Evolutionary conservation across 2,888 invertebrate species (phyloP).

Genomic region (Apamea crenata): DNA sequence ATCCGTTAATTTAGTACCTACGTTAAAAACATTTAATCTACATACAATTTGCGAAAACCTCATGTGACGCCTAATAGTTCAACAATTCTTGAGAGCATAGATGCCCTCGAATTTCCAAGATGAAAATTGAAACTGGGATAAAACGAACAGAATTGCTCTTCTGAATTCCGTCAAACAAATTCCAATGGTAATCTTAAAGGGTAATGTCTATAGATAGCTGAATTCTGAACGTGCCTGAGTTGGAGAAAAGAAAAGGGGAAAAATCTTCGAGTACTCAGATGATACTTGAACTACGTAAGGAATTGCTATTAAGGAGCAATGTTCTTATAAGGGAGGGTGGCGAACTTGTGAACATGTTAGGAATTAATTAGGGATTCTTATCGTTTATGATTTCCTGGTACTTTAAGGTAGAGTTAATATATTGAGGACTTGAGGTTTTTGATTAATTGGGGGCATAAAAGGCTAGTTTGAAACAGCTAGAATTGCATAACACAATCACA

Average conservation of each 20-base stretch:
- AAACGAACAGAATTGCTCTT: slow-evolving; percentile 50
- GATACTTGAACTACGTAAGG: slow-evolving; percentile 63
- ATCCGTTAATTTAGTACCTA: not conserved
- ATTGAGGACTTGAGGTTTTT: not conserved
- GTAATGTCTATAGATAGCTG: slow-evolving; percentile 62
- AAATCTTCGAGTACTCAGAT: slow-evolving; percentile 59
- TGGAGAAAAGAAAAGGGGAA: slow-evolving; percentile 37
- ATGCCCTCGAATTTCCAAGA: slow-evolving; percentile 26
- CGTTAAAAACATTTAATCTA: not conserved
- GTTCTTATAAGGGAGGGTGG: slow-evolving; percentile 52
- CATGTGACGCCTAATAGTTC: slow-evolving; percentile 16
- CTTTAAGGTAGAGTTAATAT: not conserved
- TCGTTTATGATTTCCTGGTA: slow-evolving; percentile 47
- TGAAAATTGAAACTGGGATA: slow-evolving; percentile 59
- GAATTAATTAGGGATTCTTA: slow-evolving; percentile 61
- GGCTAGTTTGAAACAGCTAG: not conserved
- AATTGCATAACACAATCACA: too few relatives aligned
- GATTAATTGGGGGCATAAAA: not conserved
- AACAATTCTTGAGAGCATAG: slow-evolving; percentile 27
- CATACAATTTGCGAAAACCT: slow-evolving; percentile 17
- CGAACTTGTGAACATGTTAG: slow-evolving; percentile 40
- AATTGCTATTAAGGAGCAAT: slow-evolving; percentile 68
- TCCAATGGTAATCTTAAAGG: slow-evolving; percentile 68
- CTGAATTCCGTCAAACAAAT: slow-evolving; percentile 63
- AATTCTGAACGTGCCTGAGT: slow-evolving; percentile 61